A percentile compares a stretch with the other conserved stretches of the same genome.
Conservation (phyloP, 1,140 invertebrate species). For the Hyles vespertilio region DNA sequence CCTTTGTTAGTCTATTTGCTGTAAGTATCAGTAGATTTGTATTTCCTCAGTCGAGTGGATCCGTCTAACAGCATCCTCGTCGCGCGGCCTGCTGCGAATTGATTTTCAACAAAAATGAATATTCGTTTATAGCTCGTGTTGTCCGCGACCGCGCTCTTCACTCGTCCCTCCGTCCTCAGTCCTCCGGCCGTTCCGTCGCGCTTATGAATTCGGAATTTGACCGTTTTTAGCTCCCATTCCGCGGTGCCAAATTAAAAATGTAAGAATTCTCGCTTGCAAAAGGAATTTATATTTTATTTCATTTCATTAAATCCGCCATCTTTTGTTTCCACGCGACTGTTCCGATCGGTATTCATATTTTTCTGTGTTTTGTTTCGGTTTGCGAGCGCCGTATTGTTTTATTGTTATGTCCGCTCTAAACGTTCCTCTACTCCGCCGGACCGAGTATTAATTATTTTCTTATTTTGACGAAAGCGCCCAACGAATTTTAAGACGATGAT, state of each 20-base stretch:
- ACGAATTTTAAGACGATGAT: slow-evolving; percentile 52
- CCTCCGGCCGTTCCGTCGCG: slow-evolving; percentile 36
- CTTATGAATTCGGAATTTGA: slow-evolving; percentile 63
- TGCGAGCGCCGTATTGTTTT: slow-evolving; percentile 66
- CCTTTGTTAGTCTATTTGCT: too few relatives aligned
- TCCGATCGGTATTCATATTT: slow-evolving; percentile 74
- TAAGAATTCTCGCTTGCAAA: slow-evolving; percentile 72
- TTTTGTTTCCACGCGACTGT: slow-evolving; percentile 66
- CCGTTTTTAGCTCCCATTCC: slow-evolving; percentile 63
- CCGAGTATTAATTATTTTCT: slow-evolving; percentile 73
- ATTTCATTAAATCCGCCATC: slow-evolving; percentile 74
- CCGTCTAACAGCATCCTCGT: not conserved
- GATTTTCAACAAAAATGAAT: slow-evolving; percentile 44
- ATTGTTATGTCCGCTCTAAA: slow-evolving; percentile 63
- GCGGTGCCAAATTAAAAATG: slow-evolving; percentile 72
- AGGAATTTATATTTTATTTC: slow-evolving; percentile 75
- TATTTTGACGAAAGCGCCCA: slow-evolving; percentile 67
- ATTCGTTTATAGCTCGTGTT: slow-evolving; percentile 23
- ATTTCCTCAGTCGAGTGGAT: too few relatives aligned
- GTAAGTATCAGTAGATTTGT: too few relatives aligned
- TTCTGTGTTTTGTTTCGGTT: slow-evolving; percentile 73
- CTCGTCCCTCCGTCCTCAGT: slow-evolving; percentile 27
- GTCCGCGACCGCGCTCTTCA: slow-evolving; percentile 4
- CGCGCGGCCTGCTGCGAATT: slow-evolving; percentile 16
- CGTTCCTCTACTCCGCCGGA: slow-evolving; percentile 55